A percentile compares a stretch with the other conserved stretches of the same genome.
Evolutionary conservation across 2,888 invertebrate genomes (phyloP).

Genomic region (Clistopyga incitator): DNA sequence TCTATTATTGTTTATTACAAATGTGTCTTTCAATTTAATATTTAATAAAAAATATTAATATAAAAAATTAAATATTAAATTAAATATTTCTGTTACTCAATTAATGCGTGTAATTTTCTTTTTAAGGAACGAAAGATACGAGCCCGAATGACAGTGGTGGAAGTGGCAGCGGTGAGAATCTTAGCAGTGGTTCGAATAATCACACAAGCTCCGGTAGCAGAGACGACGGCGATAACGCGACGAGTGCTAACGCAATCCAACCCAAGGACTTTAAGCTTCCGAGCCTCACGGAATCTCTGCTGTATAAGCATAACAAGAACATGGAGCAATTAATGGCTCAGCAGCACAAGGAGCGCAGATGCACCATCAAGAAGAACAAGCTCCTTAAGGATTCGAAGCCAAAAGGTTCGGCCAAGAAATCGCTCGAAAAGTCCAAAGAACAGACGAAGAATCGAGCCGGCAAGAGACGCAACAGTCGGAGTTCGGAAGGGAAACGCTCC

Average conservation of each 20-base stretch:
- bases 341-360: constrained; percentile 88
- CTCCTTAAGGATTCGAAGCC: constrained; percentile 84
- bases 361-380: constrained; percentile 85
- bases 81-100: too few relatives aligned
- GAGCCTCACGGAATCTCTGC: constrained; percentile 87
- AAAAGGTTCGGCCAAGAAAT: constrained; percentile 83
- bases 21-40: too few relatives aligned
- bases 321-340: constrained; percentile 93
- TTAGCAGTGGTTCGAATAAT: constrained; percentile 87
- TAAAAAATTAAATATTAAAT: too few relatives aligned
- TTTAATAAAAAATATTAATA: too few relatives aligned
- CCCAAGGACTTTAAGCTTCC: constrained; percentile 84
- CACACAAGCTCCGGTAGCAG: constrained; percentile 85
- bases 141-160: constrained; percentile 86
- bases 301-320: constrained; percentile 90
- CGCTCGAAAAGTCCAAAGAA: constrained; percentile 73
- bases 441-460: constrained; percentile 84
- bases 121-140: constrained; percentile 83
- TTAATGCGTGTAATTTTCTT: not conserved
- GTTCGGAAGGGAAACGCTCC: constrained; percentile 86
- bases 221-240: constrained; percentile 85
- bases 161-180: constrained; percentile 87
- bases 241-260: constrained; percentile 74
- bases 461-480: constrained; percentile 88
- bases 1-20: too few relatives aligned